Conservation (phyloP, 2,797 vertebrate species). For the Coccyzus lansbergi region DNA sequence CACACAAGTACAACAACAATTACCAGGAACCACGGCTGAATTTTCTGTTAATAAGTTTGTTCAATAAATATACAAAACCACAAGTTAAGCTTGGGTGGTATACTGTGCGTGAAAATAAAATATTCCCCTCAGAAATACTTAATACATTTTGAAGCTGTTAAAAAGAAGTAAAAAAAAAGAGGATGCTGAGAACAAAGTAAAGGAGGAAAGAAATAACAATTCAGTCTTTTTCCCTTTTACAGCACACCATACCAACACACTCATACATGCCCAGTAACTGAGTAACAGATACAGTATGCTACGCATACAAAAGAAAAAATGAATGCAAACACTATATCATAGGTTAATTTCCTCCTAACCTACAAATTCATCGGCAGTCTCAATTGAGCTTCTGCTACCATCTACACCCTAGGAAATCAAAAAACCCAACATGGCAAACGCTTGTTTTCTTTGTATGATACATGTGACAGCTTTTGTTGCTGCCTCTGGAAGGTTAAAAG, state of each 20-base stretch:
- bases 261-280: not conserved
- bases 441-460: slow-evolving; percentile 79
- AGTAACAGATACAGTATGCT: not conserved
- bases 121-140: not conserved
- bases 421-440: slow-evolving; percentile 13
- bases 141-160: not conserved
- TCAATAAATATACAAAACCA: not conserved
- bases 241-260: not conserved
- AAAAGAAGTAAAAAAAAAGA: not conserved
- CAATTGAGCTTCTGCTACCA: slow-evolving; percentile 47
- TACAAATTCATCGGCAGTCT: slow-evolving; percentile 67
- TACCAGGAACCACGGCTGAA: slow-evolving; percentile 27
- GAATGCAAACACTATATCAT: not conserved
- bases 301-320: not conserved
- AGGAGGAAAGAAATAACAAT: not conserved
- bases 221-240: not conserved
- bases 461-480: slow-evolving; percentile 77
- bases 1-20: slow-evolving; percentile 13
- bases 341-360: slow-evolving; percentile 71
- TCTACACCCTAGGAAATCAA: not conserved
- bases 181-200: not conserved
- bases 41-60: not conserved
- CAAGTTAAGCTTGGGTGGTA: not conserved
- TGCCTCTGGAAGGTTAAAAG: slow-evolving; percentile 76
- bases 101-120: not conserved